A percentile compares a stretch with the other conserved stretches of the same genome.
Conservation (phyloP, 2,113 vertebrate species). For the Hymenochirus boettgeri region DNA sequence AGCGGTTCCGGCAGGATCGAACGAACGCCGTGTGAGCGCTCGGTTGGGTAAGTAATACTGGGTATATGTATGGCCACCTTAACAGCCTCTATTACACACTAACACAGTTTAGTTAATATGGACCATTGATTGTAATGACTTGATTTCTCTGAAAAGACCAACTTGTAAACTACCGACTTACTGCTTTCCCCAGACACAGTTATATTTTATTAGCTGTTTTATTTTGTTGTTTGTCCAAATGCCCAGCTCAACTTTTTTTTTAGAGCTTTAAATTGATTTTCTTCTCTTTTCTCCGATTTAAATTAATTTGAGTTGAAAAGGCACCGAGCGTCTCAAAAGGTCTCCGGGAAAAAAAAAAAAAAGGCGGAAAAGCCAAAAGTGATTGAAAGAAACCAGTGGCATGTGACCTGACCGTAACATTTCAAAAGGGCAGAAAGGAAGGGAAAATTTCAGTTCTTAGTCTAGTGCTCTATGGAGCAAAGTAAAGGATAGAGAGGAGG, state of each 20-base stretch:
- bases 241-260: conserved; percentile 4
- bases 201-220: conserved; percentile 6
- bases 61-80: too few species aligned
- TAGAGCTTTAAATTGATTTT: conserved; percentile 9
- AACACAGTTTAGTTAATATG: background rate
- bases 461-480: background rate
- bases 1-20: too few species aligned
- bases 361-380: conserved; percentile 11
- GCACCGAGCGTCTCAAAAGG: conserved; percentile 10
- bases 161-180: background rate
- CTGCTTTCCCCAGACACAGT: background rate
- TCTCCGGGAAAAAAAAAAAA: conserved; percentile 9
- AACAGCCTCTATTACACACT: too few species aligned
- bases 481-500: too few species aligned
- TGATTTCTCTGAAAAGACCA: too few species aligned
- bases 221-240: conserved; percentile 11
- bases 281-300: conserved; percentile 21
- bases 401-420: conserved; percentile 2
- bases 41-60: too few species aligned
- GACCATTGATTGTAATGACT: background rate
- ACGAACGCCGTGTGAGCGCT: too few species aligned
- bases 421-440: conserved; percentile 7
- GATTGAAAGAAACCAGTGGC: conserved; percentile 10
- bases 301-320: conserved; percentile 29
- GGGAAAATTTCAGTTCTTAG: background rate